Evolutionary conservation across 1,140 invertebrate species (phyloP).

Genomic region (Elymnias hypermnestra): DNA sequence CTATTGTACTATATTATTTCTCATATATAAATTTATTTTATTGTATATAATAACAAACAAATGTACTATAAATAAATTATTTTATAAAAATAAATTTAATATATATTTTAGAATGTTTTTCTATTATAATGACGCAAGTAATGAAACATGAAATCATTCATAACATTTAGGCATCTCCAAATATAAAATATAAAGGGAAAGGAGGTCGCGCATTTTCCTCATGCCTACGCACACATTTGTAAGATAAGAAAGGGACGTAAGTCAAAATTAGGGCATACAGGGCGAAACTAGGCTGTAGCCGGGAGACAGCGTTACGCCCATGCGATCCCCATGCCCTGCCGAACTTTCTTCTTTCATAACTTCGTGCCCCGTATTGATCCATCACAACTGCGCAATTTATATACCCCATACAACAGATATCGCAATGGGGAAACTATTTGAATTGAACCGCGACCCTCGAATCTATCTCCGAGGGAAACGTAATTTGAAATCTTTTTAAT

Average conservation of each 20-base stretch:
- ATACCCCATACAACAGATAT: slow-evolving; percentile 56
- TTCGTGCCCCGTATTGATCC: slow-evolving; percentile 71
- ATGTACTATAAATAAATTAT: too few species aligned
- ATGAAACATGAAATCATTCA: neutral
- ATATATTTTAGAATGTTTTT: too few species aligned
- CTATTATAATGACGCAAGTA: neutral
- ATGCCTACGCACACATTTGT: slow-evolving; percentile 42
- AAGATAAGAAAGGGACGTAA: slow-evolving; percentile 34
- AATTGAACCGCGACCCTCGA: slow-evolving; percentile 16
- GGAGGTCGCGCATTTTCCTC: slow-evolving; percentile 29
- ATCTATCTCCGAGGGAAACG: slow-evolving; percentile 14
- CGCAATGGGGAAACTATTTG: slow-evolving; percentile 43
- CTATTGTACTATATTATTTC: too few species aligned
- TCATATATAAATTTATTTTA: too few species aligned
- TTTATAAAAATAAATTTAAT: too few species aligned
- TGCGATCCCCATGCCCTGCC: slow-evolving; percentile 62
- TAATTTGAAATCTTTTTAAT: slow-evolving; percentile 1
- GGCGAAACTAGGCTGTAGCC: slow-evolving; percentile 70
- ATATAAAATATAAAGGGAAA: slow-evolving; percentile 14
- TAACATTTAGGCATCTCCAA: slow-evolving; percentile 12
- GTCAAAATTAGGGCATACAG: slow-evolving; percentile 74
- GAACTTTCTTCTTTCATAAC: slow-evolving; percentile 75
- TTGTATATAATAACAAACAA: too few species aligned
- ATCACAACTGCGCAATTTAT: slow-evolving; percentile 71
- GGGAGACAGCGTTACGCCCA: slow-evolving; percentile 59